phyloP scores from a whole-genome alignment of 1,140 invertebrate species.

The Samia ricini region DNA sequence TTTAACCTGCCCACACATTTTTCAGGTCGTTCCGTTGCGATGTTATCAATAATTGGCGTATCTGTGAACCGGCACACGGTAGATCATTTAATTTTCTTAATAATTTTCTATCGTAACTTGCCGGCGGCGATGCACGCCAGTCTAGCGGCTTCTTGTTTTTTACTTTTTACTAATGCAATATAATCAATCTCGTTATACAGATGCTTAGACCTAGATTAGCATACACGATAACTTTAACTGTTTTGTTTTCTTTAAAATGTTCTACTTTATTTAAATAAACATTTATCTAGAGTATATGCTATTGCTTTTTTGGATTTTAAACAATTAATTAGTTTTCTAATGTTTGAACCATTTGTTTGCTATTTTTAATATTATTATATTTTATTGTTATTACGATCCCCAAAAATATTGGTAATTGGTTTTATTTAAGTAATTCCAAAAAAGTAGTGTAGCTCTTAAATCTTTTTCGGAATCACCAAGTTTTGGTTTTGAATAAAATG shows the following conservation, averaged over 20 bases:
- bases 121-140: conserved; percentile 43
- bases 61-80: conserved; percentile 61
- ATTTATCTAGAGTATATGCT: not conserved
- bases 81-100: conserved; percentile 77
- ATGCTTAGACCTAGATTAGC: conserved; percentile 41
- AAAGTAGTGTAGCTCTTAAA: no score
- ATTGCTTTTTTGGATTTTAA: not conserved
- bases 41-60: conserved; percentile 73
- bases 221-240: conserved; percentile 14
- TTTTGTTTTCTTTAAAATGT: not conserved
- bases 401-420: no score
- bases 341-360: no score
- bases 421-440: no score
- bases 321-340: no score
- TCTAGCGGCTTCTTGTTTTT: conserved; percentile 51
- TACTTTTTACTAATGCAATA: conserved; percentile 55
- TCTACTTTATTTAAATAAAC: not conserved
- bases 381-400: no score
- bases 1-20: conserved; percentile 58
- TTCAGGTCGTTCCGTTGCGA: conserved; percentile 38
- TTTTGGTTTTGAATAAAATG: no score
- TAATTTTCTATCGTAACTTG: conserved; percentile 72
- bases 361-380: no score
- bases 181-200: conserved; percentile 63
- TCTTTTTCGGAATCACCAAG: no score